phyloP scores from a whole-genome alignment of 2,113 vertebrate genomes.

The Alectura lathami region DNA sequence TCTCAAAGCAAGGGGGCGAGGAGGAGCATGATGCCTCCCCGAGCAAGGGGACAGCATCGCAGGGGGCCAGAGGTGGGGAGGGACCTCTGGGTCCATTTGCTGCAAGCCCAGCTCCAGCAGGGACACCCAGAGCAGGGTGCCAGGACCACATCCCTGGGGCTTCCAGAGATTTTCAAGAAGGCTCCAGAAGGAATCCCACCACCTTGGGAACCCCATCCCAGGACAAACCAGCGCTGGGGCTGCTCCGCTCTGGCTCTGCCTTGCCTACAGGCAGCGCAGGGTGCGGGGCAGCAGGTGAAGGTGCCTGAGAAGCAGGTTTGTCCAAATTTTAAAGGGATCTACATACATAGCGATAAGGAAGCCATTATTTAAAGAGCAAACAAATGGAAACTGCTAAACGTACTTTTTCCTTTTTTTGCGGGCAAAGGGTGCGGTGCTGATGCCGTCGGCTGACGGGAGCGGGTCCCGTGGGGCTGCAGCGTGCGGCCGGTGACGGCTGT shows the following conservation, averaged over 20 bases:
- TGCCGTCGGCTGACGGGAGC: neutral
- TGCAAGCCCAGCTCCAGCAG: neutral
- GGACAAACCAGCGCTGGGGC: neutral
- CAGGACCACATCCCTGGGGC: neutral
- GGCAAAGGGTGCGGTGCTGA: neutral
- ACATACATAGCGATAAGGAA: slow-evolving; percentile 65
- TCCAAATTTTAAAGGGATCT: slow-evolving; percentile 65
- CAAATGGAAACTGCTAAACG: slow-evolving; percentile 51
- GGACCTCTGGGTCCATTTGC: neutral
- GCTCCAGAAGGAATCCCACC: neutral
- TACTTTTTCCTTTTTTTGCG: fast-evolving
- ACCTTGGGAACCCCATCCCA: fast-evolving
- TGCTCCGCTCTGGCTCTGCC: neutral
- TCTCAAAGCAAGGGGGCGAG: fast-evolving
- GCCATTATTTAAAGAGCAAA: slow-evolving; percentile 72
- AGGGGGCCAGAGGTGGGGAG: neutral
- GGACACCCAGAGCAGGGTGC: neutral
- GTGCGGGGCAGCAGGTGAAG: slow-evolving; percentile 5
- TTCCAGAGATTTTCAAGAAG: neutral
- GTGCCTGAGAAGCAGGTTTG: slow-evolving; percentile 68
- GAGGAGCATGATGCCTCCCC: fast-evolving
- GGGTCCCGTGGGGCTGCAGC: neutral
- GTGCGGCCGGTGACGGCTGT: neutral
- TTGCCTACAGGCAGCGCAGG: neutral
- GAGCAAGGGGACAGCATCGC: neutral